Base-by-base conservation (phyloP, 1,140 invertebrate species). In the Drosophila chauvacae region DNA sequence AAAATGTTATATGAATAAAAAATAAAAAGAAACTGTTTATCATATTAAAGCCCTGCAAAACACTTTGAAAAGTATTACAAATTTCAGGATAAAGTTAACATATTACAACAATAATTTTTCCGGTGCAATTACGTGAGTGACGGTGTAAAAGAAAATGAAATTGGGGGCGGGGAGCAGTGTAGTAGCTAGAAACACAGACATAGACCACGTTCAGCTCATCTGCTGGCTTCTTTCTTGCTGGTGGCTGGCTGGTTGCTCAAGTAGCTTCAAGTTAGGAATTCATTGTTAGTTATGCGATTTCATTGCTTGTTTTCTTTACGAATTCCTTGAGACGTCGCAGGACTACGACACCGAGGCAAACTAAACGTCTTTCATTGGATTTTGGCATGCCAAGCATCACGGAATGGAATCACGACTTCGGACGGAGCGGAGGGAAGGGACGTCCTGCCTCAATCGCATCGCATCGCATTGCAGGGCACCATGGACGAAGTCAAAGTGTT, bases 251-350 rank as follows among this genome's bases (percentile, higher is more conserved):
- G 78, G 80, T 55, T 87, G 80, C 80, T 88, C 85, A 88, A 88
- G 84, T 88, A 88, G 84, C 84, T 88, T 81, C 80, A 76, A 90
- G 85, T 90, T 90, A 70, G 86, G 85, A 90, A 85, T 90, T 85
- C 85, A 90, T 90, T 90, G 86, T 90, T 90, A 90, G 85, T 90
- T 90, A 90, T 90, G 85, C 85, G 85, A 90, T 90, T 90, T 90
- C 85, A 90, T 90, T 90, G 85, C 85, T 90, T 90, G 85, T 90
- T 90, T 90, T 90, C 86, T 90, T 90, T 85, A 58, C 78, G 85
- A 90, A 85, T 90, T 90, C 80, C 81, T 81, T 59, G 74, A 66
- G 70, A 81, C 68, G 51, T 78, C 70, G 77, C 66, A 65, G 56
- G 65, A 48, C 53, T 60, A 53, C 66, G 73, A 70, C 64, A 86